phyloP scores from a whole-genome alignment of 2,797 vertebrate genomes.

The Etheostoma nigrum region DNA sequence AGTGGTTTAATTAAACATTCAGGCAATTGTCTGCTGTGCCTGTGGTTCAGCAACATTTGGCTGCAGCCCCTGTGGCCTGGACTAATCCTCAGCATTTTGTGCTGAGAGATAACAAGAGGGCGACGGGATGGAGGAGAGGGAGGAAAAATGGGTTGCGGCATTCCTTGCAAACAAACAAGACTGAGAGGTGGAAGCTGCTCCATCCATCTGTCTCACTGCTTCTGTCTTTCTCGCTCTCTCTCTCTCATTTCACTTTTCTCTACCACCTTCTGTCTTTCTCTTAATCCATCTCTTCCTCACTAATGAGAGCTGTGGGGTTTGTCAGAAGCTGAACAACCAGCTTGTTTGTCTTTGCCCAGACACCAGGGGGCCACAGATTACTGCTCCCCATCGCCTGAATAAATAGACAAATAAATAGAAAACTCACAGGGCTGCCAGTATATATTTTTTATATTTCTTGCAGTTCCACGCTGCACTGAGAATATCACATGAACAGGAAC shows the following conservation, averaged over 20 bases:
- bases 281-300: conserved; percentile 56
- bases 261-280: conserved; percentile 39
- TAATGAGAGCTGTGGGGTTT: conserved; percentile 84
- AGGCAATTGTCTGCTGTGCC: conserved; percentile 57
- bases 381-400: conserved; percentile 58
- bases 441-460: background rate
- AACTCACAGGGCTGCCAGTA: conserved; percentile 37
- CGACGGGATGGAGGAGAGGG: conserved; percentile 42
- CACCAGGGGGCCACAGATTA: conserved; percentile 63
- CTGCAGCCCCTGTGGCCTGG: conserved; percentile 53
- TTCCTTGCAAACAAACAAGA: conserved; percentile 63
- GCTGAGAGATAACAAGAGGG: conserved; percentile 66
- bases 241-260: conserved; percentile 25
- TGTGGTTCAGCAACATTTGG: conserved; percentile 51
- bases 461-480: conserved; percentile 25
- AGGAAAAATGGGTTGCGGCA: conserved; percentile 39
- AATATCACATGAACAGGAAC: conserved; percentile 27
- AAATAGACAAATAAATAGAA: conserved; percentile 63
- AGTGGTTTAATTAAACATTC: conserved; percentile 65
- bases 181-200: conserved; percentile 59
- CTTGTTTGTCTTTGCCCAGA: conserved; percentile 68
- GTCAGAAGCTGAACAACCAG: conserved; percentile 71
- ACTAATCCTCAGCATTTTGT: conserved; percentile 72
- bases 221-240: conserved; percentile 14
- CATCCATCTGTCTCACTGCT: conserved; percentile 48